Percentiles rank a stretch among this genome's conserved stretches.
phyloP scores from a whole-genome alignment of 2,797 vertebrate genomes.

The Lemur catta region DNA sequence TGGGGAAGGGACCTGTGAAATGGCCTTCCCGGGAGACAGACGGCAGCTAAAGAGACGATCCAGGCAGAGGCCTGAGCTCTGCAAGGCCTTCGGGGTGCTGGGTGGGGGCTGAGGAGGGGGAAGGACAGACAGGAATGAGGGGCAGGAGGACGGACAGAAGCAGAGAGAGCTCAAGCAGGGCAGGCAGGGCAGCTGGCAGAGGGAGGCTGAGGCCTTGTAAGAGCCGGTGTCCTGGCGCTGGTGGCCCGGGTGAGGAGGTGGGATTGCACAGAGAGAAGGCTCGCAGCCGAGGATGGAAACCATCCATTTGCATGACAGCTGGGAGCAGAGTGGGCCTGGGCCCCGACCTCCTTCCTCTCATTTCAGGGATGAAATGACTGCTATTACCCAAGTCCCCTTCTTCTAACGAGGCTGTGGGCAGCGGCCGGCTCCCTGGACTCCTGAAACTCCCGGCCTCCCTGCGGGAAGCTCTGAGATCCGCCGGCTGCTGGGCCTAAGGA shows the following conservation, averaged over 20 bases:
- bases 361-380: not conserved
- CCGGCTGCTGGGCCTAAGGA: too few relatives aligned
- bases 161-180: not conserved
- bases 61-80: not conserved
- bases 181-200: rapidly evolving
- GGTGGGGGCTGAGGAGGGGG: not conserved
- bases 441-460: not conserved
- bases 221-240: not conserved
- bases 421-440: rapidly evolving
- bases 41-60: not conserved
- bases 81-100: not conserved
- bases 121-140: not conserved
- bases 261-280: not conserved
- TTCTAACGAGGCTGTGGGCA: not conserved
- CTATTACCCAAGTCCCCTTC: not conserved
- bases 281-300: not conserved
- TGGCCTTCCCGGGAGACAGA: not conserved
- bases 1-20: rapidly evolving
- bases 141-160: not conserved
- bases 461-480: not conserved
- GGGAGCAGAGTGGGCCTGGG: not conserved
- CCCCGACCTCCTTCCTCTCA: not conserved
- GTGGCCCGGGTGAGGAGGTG: not conserved
- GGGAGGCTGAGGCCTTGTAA: not conserved
- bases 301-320: not conserved